Percentiles rank a stretch among this genome's conserved stretches.
phyloP scores from a whole-genome alignment of 2,888 invertebrate species.

The Drosophila cognata region DNA sequence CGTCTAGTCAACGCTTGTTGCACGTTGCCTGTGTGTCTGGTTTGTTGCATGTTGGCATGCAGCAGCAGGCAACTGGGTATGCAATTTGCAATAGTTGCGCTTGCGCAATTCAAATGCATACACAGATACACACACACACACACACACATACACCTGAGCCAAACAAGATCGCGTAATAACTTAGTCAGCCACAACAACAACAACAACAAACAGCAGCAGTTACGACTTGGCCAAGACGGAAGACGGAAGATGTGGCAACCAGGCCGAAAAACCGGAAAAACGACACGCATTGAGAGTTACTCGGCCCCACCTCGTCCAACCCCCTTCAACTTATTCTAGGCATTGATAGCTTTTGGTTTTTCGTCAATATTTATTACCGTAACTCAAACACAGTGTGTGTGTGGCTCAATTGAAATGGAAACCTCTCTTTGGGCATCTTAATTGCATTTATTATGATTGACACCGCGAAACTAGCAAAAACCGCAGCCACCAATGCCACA shows the following conservation, averaged over 20 bases:
- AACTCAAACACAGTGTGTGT: background rate
- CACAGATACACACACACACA: constrained; percentile 39
- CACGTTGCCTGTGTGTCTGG: constrained; percentile 77
- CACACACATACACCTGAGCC: constrained; percentile 35
- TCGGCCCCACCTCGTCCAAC: background rate
- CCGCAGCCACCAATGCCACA: background rate
- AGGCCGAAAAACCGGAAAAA: constrained; percentile 77
- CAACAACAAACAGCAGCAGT: constrained; percentile 44
- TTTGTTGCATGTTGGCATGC: constrained; percentile 79
- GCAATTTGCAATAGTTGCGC: constrained; percentile 80
- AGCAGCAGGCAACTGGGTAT: constrained; percentile 64
- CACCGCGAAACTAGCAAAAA: constrained; percentile 55
- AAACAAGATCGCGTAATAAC: constrained; percentile 72
- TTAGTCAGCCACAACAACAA: constrained; percentile 68
- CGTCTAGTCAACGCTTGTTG: constrained; percentile 72
- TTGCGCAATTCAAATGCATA: constrained; percentile 77
- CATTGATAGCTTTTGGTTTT: constrained; percentile 49
- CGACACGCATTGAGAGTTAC: constrained; percentile 62
- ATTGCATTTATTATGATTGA: constrained; percentile 79
- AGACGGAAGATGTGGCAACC: constrained; percentile 66
- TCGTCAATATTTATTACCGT: constrained; percentile 40
- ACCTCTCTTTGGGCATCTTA: constrained; percentile 52
- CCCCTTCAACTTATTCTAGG: constrained; percentile 38
- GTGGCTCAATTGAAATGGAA: constrained; percentile 70
- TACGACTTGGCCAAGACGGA: constrained; percentile 63